Conservation (phyloP, 30 jellyfish, hydroid and myxozoan genomes). For the Hydra vulgaris region DNA sequence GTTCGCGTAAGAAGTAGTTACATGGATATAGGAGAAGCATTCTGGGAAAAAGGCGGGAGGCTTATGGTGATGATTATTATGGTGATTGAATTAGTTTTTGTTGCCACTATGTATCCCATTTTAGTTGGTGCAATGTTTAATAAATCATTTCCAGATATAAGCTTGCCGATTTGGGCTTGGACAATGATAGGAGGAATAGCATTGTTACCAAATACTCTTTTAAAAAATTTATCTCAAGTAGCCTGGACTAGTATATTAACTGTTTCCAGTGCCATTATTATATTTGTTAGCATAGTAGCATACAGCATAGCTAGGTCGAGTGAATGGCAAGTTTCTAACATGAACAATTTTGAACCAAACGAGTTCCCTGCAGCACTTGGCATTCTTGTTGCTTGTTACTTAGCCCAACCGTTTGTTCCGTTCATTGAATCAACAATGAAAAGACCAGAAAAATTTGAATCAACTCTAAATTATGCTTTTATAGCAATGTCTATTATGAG, state of each 20-base stretch:
- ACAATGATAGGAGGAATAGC: constrained; percentile 80
- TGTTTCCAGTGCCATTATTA: constrained; percentile 72
- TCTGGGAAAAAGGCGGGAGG: constrained; percentile 81
- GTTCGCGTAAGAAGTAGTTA: constrained; percentile 69
- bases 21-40: constrained; percentile 87
- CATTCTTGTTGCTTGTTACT: constrained; percentile 66
- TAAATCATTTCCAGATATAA: constrained; percentile 60
- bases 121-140: constrained; percentile 86
- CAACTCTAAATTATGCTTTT: constrained; percentile 61
- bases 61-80: constrained; percentile 47
- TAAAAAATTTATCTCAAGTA: constrained; percentile 72
- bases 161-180: constrained; percentile 76
- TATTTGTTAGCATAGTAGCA: constrained; percentile 52
- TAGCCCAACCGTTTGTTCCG: constrained; percentile 94
- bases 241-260: constrained; percentile 95
- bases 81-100: constrained; percentile 69
- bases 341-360: constrained; percentile 59
- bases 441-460: constrained; percentile 73
- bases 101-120: constrained; percentile 75
- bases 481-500: constrained; percentile 70
- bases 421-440: constrained; percentile 81
- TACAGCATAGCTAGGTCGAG: constrained; percentile 52
- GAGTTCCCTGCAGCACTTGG: constrained; percentile 84
- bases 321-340: constrained; percentile 51
- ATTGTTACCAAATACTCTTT: constrained; percentile 59